phyloP scores from a whole-genome alignment of 2,888 invertebrate species.

The Athripsodes cinereus region DNA sequence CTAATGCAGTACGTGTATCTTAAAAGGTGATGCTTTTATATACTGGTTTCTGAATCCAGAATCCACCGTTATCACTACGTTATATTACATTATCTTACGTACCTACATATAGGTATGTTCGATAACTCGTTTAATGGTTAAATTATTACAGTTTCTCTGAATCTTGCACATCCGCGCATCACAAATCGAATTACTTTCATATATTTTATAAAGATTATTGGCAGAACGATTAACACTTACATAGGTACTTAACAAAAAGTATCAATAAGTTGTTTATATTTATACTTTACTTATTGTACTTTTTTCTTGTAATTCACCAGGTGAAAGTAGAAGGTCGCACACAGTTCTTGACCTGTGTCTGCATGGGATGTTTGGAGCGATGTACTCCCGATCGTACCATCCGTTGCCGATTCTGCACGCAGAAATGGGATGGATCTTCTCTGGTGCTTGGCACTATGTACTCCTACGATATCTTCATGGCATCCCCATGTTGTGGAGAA shows the following conservation, averaged over 20 bases:
- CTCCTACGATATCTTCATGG: slow-evolving; percentile 96
- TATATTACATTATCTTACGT: too few species aligned
- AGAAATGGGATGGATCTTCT: slow-evolving; percentile 88
- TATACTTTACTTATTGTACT: too few species aligned
- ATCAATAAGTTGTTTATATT: too few species aligned
- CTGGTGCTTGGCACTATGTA: slow-evolving; percentile 96
- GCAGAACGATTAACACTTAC: not conserved
- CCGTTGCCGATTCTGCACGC: slow-evolving; percentile 77
- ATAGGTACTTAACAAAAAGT: too few species aligned
- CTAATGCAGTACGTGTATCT: not conserved
- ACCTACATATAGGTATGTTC: not conserved
- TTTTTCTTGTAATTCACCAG: slow-evolving; percentile 41
- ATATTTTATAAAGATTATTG: not conserved
- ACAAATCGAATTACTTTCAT: not conserved
- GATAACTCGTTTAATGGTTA: not conserved
- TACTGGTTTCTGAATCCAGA: not conserved
- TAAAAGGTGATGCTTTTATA: not conserved
- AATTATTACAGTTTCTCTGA: not conserved
- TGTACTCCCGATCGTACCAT: slow-evolving; percentile 68
- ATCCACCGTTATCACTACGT: not conserved
- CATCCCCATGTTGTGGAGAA: slow-evolving; percentile 92
- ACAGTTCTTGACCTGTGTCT: slow-evolving; percentile 88
- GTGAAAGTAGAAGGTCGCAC: slow-evolving; percentile 87
- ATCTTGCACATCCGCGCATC: too few species aligned
- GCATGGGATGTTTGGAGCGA: slow-evolving; percentile 90